Percentiles rank a stretch among this genome's conserved stretches.
These are phyloP conservation scores for Leptopterna dolabrata DNA, from an alignment of 2,888 invertebrate species.

Conservation along the genomic window DNA sequence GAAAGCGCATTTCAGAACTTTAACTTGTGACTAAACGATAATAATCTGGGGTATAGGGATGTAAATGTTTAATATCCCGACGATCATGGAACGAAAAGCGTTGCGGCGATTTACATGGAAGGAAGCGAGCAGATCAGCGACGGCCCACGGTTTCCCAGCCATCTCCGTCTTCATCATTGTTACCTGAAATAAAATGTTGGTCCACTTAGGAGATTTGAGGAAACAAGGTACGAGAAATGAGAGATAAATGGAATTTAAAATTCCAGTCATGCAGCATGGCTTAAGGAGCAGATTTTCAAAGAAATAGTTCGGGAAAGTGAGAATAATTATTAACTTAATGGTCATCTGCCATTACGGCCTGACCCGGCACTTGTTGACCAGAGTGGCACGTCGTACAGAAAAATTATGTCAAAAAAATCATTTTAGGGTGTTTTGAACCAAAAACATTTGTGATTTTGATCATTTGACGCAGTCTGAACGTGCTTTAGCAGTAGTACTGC, in stretches of 20 bases:
- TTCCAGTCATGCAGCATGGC: no score
- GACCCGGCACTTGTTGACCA: no score
- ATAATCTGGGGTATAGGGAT: background rate
- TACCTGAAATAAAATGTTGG: background rate
- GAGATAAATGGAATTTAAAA: background rate
- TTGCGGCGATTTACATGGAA: background rate
- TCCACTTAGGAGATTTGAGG: background rate
- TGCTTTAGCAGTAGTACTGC: no score
- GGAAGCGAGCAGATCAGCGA: background rate
- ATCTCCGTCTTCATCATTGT: conserved; percentile 29
- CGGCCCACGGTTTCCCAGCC: conserved; percentile 37
- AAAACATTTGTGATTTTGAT: no score
- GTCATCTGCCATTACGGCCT: no score
- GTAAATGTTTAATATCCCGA: background rate
- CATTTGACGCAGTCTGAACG: no score
- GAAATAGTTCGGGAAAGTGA: no score
- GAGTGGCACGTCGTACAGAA: no score
- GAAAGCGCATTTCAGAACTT: background rate
- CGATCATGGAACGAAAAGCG: background rate
- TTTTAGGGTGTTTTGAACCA: no score
- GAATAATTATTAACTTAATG: no score
- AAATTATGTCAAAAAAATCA: no score
- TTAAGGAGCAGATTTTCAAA: no score
- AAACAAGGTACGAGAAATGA: background rate
- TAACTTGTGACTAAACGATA: background rate